Base-by-base conservation (phyloP, 2,888 invertebrate species). In the Pimpla rufipes region DNA sequence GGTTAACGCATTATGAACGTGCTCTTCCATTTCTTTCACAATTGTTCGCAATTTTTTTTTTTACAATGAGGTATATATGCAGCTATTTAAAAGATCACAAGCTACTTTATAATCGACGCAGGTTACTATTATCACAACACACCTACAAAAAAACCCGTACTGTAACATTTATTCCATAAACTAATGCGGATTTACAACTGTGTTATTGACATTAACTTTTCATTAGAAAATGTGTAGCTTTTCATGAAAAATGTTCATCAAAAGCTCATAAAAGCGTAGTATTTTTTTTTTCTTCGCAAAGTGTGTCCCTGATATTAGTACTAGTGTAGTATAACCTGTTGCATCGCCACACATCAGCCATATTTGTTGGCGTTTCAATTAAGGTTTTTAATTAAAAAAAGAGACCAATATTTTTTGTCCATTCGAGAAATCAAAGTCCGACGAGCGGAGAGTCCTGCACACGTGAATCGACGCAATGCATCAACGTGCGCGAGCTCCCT, bases 401-500 rank as follows among this genome's bases (percentile, higher is more conserved):
- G n/a, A 57, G 2, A 7, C 35, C 6, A 29, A 40, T 37, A 10
- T 29, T 10, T 40, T 64, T 21, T 18, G 18, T 21, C 8, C n/a
- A 18, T 21, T 64, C 18, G 40, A 59, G 45, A 57, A 73, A 59
- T 84, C 71, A 81, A 81, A 81, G 52, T 80, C 29, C 21, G 40
- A 13, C 55, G 6, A 16, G 21, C 35, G 18, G 37, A 29, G 16
- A 0, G 67, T 74, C 52, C 74, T 71, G 77, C 71, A 68, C 77
- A 71, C 62, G 76, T 50, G 80, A 75, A 75, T 71, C 13, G 82
- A 64, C 73, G 68, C 79, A 62, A 79, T 77, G 64, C 73, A 81
- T 79, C 80, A 82, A 76, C 79, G 70, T 64, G 75, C 57, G 67
- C 57, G 64, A 76, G 79, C 78, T 73, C 40, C 16, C 42, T 57